Evolutionary conservation across 2,888 invertebrate species (phyloP), one percentile per base, ranked within the genome.

Genomic region (Poecilobothrus nobilitatus): DNA sequence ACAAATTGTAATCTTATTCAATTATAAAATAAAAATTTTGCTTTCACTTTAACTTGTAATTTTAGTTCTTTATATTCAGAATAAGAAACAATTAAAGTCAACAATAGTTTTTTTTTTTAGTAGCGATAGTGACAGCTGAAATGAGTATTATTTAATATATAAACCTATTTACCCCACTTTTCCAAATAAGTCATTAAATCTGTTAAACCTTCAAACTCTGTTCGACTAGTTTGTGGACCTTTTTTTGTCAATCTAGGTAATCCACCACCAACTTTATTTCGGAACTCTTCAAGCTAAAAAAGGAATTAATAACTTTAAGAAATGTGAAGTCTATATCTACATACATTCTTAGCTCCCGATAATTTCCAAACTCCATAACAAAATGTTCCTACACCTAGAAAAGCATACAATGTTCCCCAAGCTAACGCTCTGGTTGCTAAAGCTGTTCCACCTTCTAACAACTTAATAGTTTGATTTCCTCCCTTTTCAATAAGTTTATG

Each of bases 351-450:
- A 33, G 94, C 95, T 68, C 95, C 95, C 63, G 94, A 89, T 18
- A 94, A 77, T 82, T 95, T 95, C 92, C 94, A 96, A 70, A 94
- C 86, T 15, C 89, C 87, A 81, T 89, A 94, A 78, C 91, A 92
- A 68, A 96, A 80, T 67, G 90, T 80, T 10, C 92, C 87, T 68
- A 94, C 92, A 0, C 95, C 95, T 53, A 90, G 84, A n/a, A 94
- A 83, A 0, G 96, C 94, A 81, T 92, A 95, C 0, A 95, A 73
- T 0, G 93, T 91, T 3, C 95, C 96, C 91, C 92, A 91, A 9
- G 91, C 91, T 0, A 97, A 83, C 0, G 97, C 97, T 77, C 92
- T 85, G 68, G 92, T 73, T 0, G 96, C 96, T 70, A 96, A 83
- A 6, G 87, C 84, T 5, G 89, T 88, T 20, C 95, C 95, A 70